Conservation (phyloP, 2,113 vertebrate genomes). For the Atlantisia rogersi region DNA sequence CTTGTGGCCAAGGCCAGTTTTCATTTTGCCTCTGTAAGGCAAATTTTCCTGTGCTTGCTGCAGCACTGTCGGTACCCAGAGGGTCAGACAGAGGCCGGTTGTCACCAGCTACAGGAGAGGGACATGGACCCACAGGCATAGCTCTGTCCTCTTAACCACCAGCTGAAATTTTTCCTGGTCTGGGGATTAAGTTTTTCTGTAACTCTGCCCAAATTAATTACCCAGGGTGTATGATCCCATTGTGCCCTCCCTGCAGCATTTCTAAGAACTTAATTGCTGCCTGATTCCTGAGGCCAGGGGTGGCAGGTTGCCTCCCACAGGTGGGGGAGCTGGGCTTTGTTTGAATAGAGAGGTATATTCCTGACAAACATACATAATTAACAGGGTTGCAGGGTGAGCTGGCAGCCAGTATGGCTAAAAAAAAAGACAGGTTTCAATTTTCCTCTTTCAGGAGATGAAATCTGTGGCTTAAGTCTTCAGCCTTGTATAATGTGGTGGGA, state of each 20-base stretch:
- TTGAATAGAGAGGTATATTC: background rate
- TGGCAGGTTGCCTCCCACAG: background rate
- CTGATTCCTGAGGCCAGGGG: background rate
- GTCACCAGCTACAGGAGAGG: background rate
- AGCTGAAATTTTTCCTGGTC: background rate
- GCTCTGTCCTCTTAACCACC: background rate
- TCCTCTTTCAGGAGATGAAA: background rate
- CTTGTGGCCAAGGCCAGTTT: background rate
- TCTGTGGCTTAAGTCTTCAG: background rate
- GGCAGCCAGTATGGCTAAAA: background rate
- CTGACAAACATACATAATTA: slow-evolving; percentile 31
- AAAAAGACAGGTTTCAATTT: background rate
- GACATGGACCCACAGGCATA: background rate
- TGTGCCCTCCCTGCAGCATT: background rate
- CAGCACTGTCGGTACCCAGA: background rate
- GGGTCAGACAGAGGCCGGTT: background rate
- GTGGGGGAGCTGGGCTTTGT: background rate
- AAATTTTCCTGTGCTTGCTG: background rate
- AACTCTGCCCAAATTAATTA: slow-evolving; percentile 41
- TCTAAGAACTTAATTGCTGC: slow-evolving; percentile 29
- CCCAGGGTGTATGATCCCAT: background rate
- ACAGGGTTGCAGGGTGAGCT: background rate
- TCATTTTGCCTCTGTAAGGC: background rate
- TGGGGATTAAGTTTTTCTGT: slow-evolving; percentile 28
- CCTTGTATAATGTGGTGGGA: background rate